A percentile compares a stretch with the other conserved stretches of the same genome.
Conservation (phyloP, 1,140 invertebrate genomes). For the Drosophila tropicalis region DNA sequence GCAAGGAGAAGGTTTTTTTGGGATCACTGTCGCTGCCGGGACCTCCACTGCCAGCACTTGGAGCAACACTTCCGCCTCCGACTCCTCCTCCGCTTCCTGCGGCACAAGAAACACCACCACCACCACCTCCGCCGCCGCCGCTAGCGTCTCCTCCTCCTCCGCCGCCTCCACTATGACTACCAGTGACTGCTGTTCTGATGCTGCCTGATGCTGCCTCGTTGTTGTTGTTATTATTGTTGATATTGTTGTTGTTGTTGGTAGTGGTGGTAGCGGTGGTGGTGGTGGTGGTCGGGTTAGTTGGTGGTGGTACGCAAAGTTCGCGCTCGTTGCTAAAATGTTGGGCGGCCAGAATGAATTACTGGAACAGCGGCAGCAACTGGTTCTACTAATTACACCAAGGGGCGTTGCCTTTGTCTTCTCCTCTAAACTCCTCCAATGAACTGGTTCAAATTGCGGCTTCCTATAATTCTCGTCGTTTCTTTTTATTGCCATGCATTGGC, state of each 20-base stretch:
- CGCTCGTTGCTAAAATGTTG: constrained; percentile 73
- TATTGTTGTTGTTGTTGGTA: no score
- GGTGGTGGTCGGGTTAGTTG: constrained; percentile 4
- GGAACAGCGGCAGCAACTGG: constrained; percentile 49
- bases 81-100: neutral
- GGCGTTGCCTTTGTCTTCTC: constrained; percentile 3
- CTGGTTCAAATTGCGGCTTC: constrained; percentile 11
- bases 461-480: constrained; percentile 11
- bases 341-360: constrained; percentile 83
- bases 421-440: constrained; percentile 1
- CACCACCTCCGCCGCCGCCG: constrained; percentile 9
- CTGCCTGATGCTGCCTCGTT: constrained; percentile 25
- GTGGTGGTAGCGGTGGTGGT: constrained; percentile 12
- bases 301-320: constrained; percentile 43
- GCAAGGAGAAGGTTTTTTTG: constrained; percentile 83
- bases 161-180: constrained; percentile 5
- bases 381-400: constrained; percentile 15
- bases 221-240: constrained; percentile 36
- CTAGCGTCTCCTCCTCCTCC: constrained; percentile 4
- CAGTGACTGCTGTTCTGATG: constrained; percentile 39
- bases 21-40: constrained; percentile 62
- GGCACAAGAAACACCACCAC: constrained; percentile 18
- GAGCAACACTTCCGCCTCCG: constrained; percentile 33
- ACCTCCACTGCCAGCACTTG: constrained; percentile 30
- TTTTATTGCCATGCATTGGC: constrained; percentile 61